phyloP scores from a whole-genome alignment of 2,888 invertebrate genomes.

The Arenicola marina region DNA sequence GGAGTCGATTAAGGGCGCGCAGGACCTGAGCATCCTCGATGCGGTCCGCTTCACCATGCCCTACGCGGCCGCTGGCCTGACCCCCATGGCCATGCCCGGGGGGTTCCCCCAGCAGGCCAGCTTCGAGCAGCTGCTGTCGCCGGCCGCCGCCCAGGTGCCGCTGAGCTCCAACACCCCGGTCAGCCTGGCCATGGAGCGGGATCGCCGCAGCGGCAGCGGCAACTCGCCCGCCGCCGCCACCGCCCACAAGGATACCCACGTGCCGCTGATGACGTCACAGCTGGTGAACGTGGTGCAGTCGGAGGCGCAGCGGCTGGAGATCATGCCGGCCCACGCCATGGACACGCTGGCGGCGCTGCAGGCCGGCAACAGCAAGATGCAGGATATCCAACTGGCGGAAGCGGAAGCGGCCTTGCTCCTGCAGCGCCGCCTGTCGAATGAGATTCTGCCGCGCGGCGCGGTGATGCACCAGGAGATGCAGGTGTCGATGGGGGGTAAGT shows the following conservation, averaged over 20 bases:
- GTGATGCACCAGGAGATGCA: background rate
- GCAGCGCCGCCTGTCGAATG: slow-evolving; percentile 3
- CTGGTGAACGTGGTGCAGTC: background rate
- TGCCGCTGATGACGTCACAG: background rate
- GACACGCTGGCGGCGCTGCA: background rate
- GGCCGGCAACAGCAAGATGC: background rate
- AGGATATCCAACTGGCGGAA: background rate
- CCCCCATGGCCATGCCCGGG: background rate
- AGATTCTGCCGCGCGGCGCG: background rate
- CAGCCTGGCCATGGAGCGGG: background rate
- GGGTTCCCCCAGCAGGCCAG: background rate
- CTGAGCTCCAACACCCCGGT: background rate
- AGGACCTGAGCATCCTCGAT: slow-evolving; percentile 11
- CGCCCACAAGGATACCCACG: background rate
- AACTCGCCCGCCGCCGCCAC: background rate
- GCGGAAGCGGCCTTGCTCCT: background rate
- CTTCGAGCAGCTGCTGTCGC: background rate
- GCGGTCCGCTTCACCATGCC: slow-evolving; percentile 5
- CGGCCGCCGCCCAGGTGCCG: background rate
- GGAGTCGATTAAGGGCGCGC: slow-evolving; percentile 26
- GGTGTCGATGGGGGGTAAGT: background rate
- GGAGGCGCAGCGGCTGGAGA: background rate
- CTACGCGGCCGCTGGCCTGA: background rate
- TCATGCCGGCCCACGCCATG: slow-evolving; percentile 1
- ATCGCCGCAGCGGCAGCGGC: background rate